Percentiles rank a stretch among this genome's conserved stretches.
These are phyloP conservation scores for Castor canadensis DNA, from an alignment of 2,113 vertebrate species.

Conservation along the genomic window DNA sequence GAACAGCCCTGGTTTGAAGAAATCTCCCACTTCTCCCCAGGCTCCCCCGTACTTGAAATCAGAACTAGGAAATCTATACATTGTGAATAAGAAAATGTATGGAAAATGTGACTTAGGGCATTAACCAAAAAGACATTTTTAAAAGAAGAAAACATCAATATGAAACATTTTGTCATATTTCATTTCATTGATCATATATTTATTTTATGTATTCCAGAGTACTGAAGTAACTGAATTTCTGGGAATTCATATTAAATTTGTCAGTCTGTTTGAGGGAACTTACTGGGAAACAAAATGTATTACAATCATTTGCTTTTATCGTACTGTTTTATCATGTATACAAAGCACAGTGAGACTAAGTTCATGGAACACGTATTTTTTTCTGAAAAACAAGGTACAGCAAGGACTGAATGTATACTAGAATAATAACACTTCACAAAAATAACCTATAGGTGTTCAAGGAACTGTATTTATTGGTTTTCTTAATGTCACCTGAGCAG, in stretches of 20 bases:
- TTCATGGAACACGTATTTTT: conserved; percentile 71
- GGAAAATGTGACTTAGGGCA: conserved; percentile 83
- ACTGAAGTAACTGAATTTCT: conserved; percentile 84
- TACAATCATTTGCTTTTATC: conserved; percentile 81
- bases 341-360: conserved; percentile 70
- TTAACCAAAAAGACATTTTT: conserved; percentile 84
- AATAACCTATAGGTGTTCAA: conserved; percentile 43
- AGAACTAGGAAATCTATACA: conserved; percentile 87
- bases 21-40: conserved; percentile 87
- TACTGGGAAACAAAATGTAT: conserved; percentile 75
- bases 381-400: conserved; percentile 65
- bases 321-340: conserved; percentile 57
- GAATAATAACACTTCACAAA: conserved; percentile 29
- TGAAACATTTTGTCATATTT: conserved; percentile 88
- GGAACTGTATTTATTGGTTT: not conserved
- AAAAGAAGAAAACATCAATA: conserved; percentile 85
- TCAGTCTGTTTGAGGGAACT: conserved; percentile 81
- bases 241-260: conserved; percentile 83
- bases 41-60: conserved; percentile 86
- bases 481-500: conserved; percentile 28
- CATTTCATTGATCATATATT: conserved; percentile 88
- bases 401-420: not conserved
- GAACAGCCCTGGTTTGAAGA: conserved; percentile 86
- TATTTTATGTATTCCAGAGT: conserved; percentile 85
- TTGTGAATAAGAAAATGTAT: conserved; percentile 83